These are phyloP conservation scores for Scalopus aquaticus DNA, from an alignment of 2,113 vertebrate species.

Conservation along the genomic window DNA sequence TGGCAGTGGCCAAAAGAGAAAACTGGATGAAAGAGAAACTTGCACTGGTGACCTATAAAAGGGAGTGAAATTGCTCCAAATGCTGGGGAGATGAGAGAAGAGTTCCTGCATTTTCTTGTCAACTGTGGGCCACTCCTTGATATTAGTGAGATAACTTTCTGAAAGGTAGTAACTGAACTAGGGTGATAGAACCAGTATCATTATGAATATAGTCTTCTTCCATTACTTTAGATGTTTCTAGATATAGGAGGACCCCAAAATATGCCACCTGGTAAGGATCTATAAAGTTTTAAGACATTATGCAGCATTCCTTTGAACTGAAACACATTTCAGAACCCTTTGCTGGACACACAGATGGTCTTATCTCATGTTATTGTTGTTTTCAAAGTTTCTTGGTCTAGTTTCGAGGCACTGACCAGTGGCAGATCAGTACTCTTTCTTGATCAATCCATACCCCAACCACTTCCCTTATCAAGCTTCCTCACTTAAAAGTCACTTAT, in stretches of 20 bases:
- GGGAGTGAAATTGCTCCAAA: not conserved
- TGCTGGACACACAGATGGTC: not conserved
- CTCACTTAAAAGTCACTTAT: not conserved
- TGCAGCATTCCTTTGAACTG: not conserved
- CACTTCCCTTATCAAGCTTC: not conserved
- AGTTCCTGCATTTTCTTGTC: not conserved
- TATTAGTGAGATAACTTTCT: not conserved
- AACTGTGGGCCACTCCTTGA: not conserved
- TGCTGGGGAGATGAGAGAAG: not conserved
- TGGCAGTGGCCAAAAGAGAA: not conserved
- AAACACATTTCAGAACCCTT: not conserved
- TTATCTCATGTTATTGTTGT: not conserved
- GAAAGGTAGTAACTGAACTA: not conserved
- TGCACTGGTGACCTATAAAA: not conserved
- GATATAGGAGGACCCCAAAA: not conserved
- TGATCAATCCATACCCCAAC: not conserved
- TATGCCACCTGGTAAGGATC: not conserved
- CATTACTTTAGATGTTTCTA: not conserved
- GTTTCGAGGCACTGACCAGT: not conserved
- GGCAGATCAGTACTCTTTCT: not conserved
- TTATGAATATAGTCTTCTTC: not conserved
- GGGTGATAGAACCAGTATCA: not conserved
- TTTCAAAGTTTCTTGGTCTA: not conserved
- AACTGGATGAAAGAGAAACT: not conserved
- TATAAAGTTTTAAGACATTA: not conserved